Base-by-base conservation (phyloP, 2,797 vertebrate species). In the Gadopsis bispinosus region DNA sequence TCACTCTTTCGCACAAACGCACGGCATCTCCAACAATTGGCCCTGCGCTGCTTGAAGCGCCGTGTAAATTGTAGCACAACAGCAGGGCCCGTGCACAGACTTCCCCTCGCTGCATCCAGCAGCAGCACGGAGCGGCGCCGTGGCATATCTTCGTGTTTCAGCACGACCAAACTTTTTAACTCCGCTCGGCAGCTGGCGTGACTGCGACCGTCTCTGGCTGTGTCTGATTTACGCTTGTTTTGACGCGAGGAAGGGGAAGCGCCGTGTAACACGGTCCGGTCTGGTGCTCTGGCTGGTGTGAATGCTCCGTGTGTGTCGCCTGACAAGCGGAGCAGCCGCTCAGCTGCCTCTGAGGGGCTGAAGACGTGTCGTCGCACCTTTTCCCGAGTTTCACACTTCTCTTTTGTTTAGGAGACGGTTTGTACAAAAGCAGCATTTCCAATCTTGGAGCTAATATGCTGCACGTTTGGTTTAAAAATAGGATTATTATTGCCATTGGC, bases 221-320 rank as follows among this genome's bases (percentile, higher is more conserved):
- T 76, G 64, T 88, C 51, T 84, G 80, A 78, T 80, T 67, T 67
- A 59, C 54, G 55, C 48, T 61, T 7, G 22, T 73, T 75, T 75
- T 65, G 68, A 73, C 85, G 66, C 17, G 55, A 71, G 75, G 80
- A 77, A 68, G 62, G 70, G 50, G 77, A 79, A 79, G 81, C 19
- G 41, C 76, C 68, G 73, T 79, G 91, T 85, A 87, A 89, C 85
- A 73, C 79, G 80, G 73, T 86, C 81, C 80, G 69, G 74, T 81
- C 72, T 84, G 73, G 22, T 71, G 73, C 77, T 83, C 69, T 6
- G 60, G 73, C 68, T 81, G 81, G 41, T 77, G 85, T 70, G 77
- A 73, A 80, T 63, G 83, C 74, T 76, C 82, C 51, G 74, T 63
- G 74, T 61, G 20, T 69, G 83, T 72, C 77, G 83, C 65, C 71